phyloP scores from a whole-genome alignment of 1,140 invertebrate species.

The Lordiphosa mommai region DNA sequence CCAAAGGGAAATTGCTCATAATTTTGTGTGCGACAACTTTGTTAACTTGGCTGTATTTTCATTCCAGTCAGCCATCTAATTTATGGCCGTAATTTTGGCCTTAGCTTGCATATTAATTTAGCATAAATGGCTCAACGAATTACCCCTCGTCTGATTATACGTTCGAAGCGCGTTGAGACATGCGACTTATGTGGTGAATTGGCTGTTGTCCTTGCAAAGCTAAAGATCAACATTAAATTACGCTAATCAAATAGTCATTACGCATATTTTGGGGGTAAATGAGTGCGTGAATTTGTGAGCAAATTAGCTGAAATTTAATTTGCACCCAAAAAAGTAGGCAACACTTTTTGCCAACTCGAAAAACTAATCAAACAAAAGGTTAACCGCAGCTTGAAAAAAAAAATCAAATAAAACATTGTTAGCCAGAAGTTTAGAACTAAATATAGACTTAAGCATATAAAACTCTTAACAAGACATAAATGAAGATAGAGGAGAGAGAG shows the following conservation, averaged over 20 bases:
- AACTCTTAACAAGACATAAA: slow-evolving; percentile 77
- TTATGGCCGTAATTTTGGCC: slow-evolving; percentile 61
- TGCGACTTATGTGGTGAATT: slow-evolving; percentile 28
- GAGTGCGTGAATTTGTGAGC: slow-evolving; percentile 66
- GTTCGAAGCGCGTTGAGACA: slow-evolving; percentile 17
- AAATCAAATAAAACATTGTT: slow-evolving; percentile 57
- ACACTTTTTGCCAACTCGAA: slow-evolving; percentile 13
- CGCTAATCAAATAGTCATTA: slow-evolving; percentile 73
- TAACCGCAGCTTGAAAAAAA: slow-evolving; percentile 19
- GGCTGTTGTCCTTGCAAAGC: slow-evolving; percentile 36
- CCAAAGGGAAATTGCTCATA: slow-evolving; percentile 49
- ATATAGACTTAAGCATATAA: slow-evolving; percentile 66
- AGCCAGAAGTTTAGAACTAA: slow-evolving; percentile 59
- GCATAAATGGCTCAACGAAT: slow-evolving; percentile 66
- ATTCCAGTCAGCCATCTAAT: slow-evolving; percentile 52
- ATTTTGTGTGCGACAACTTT: slow-evolving; percentile 54
- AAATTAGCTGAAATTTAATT: slow-evolving; percentile 55
- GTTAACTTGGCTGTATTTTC: slow-evolving; percentile 50
- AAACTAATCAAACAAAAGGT: slow-evolving; percentile 51
- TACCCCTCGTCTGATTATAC: slow-evolving; percentile 59
- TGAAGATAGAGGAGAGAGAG: slow-evolving; percentile 40
- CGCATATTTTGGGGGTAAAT: slow-evolving; percentile 70
- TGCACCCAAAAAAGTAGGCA: slow-evolving; percentile 26
- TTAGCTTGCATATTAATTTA: slow-evolving; percentile 60
- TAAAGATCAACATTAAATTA: slow-evolving; percentile 72